These are phyloP conservation scores for Platanista minor DNA, from an alignment of 2,113 vertebrate species.

Conservation along the genomic window DNA sequence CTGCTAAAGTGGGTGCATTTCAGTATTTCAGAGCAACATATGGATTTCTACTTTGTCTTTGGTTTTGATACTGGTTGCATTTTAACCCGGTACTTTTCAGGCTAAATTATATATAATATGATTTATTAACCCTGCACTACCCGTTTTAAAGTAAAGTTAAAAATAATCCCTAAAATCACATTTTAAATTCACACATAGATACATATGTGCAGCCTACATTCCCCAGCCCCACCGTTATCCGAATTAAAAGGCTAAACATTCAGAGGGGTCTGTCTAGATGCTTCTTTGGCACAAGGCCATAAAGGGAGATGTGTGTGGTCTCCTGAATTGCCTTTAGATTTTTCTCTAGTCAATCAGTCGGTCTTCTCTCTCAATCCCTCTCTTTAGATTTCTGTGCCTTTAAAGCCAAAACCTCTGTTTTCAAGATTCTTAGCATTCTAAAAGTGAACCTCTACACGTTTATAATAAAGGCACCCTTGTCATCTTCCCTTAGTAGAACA, in stretches of 20 bases:
- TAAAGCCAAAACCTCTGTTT: not conserved
- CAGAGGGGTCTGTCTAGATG: not conserved
- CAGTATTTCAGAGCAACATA: slow-evolving; percentile 30
- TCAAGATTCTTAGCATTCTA: not conserved
- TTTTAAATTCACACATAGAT: not conserved
- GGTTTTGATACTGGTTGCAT: slow-evolving; percentile 4
- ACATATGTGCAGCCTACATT: not conserved
- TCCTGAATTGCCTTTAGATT: not conserved
- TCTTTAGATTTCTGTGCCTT: not conserved
- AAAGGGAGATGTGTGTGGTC: not conserved
- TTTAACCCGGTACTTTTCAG: slow-evolving; percentile 39
- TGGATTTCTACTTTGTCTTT: slow-evolving; percentile 46
- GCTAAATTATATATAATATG: not conserved
- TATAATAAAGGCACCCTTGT: not conserved
- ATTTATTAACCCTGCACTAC: slow-evolving; percentile 11
- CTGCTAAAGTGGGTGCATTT: not conserved
- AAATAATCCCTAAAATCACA: not conserved
- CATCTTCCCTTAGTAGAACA: not conserved
- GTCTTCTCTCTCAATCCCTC: not conserved
- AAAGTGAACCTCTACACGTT: not conserved
- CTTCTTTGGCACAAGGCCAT: not conserved
- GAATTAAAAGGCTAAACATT: not conserved
- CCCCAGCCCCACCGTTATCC: not conserved
- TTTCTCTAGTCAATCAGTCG: not conserved
- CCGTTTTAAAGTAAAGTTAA: not conserved